Conservation (phyloP, 2,888 invertebrate species). For the Seladonia tumulorum region DNA sequence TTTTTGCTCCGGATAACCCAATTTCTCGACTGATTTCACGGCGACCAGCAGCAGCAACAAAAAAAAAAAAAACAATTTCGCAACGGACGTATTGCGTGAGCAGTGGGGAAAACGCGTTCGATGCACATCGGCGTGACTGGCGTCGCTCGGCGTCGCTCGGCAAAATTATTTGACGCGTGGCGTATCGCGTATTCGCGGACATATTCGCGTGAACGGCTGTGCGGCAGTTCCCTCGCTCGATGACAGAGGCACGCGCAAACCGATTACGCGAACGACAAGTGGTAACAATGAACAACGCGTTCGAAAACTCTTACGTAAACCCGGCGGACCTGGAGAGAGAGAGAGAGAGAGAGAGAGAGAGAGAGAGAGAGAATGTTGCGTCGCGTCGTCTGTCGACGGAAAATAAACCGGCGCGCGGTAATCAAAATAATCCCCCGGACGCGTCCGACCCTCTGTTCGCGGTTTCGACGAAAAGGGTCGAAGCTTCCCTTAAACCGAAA, state of each 20-base stretch:
- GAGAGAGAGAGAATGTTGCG: not conserved
- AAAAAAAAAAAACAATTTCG: conserved; percentile 44
- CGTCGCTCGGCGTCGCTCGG: conserved; percentile 45
- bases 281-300: conserved; percentile 73
- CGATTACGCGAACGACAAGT: conserved; percentile 74
- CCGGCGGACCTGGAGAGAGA: conserved; percentile 37
- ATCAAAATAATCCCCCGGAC: not conserved
- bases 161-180: conserved; percentile 73
- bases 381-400: not conserved
- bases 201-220: conserved; percentile 59
- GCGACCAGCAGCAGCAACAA: conserved; percentile 8
- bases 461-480: not conserved
- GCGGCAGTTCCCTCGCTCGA: conserved; percentile 54
- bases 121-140: conserved; percentile 39
- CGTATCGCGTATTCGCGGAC: conserved; percentile 22
- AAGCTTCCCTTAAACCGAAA: not conserved
- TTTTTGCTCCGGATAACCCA: conserved; percentile 39
- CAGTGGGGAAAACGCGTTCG: conserved; percentile 37
- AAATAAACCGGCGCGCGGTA: not conserved
- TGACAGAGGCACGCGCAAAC: conserved; percentile 69
- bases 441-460: not conserved
- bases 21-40: conserved; percentile 43
- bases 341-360: conserved; percentile 19
- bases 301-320: conserved; percentile 52
- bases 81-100: conserved; percentile 17